Base-by-base conservation (phyloP, 2,113 vertebrate species). In the Chlorocebus sabaeus region DNA sequence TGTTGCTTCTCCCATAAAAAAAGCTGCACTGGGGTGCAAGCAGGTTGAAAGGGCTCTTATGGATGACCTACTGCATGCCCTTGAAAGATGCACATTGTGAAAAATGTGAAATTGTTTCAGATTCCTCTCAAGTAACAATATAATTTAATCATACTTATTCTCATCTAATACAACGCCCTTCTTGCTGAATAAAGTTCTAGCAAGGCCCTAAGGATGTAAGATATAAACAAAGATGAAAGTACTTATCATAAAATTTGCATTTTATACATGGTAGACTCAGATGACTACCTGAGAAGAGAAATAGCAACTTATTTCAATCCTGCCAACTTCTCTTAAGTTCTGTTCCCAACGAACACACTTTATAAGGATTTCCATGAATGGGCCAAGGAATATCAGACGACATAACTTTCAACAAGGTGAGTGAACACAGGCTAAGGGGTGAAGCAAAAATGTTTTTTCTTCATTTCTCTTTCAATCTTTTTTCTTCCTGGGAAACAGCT, bases 261-360 rank as follows among this genome's bases (percentile, higher is more conserved):
- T 95, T 96, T 89, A 79, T 85, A 48, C 40, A 72, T 55, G n/a
- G 40, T 13, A 89, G 38, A 92, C 80, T 93, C 79, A 97, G 92
- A 93, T 64, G 20, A 95, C 38, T 68, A 9, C 8, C 80, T 55
- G 1, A 14, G 61, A 64, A 64, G 61, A 64, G 13, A 64, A 30
- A 64, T 3, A 64, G 61, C 13, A 32, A 64, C 61, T 64, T 64
- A 64, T 64, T 64, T 64, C 61, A 32, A 64, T 32, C 61, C 12
- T 6, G 30, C 61, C 27, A 64, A 27, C 27, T 64, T 64, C 27
- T 64, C 27, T 64, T 64, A 55, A 72, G 17, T 81, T 90, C 43
- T 67, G 91, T 83, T 61, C 35, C 8, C 70, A 88, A 52, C 14
- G 13, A 59, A 81, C 12, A 86, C 17, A 87, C 68, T 93, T 96